Evolutionary conservation across 2,888 invertebrate species (phyloP).

Genomic region (Heliconius ismenius): DNA sequence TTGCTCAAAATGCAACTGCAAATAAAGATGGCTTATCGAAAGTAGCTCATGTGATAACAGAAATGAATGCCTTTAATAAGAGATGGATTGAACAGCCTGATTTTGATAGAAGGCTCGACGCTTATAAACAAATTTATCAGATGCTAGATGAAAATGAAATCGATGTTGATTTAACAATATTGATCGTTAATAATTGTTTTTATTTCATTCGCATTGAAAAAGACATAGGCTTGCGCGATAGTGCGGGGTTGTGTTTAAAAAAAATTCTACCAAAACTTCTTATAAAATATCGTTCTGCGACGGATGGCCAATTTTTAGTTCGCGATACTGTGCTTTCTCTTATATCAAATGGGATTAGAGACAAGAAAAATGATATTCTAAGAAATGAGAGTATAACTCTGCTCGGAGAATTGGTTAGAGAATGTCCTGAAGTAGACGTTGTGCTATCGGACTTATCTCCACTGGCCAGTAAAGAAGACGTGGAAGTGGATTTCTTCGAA

Average conservation of each 20-base stretch:
- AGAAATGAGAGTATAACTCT: constrained; percentile 90
- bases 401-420: constrained; percentile 88
- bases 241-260: constrained; percentile 88
- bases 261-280: constrained; percentile 85
- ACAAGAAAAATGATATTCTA: constrained; percentile 85
- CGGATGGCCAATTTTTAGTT: constrained; percentile 85
- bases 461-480: constrained; percentile 86
- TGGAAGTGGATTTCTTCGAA: constrained; percentile 96
- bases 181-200: constrained; percentile 91
- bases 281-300: constrained; percentile 76
- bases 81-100: constrained; percentile 97
- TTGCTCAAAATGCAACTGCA: constrained; percentile 73
- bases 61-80: constrained; percentile 93
- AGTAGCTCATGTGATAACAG: constrained; percentile 80
- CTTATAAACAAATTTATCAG: constrained; percentile 86
- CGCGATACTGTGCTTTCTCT: constrained; percentile 88
- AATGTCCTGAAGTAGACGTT: constrained; percentile 86
- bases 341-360: constrained; percentile 87
- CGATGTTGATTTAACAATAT: constrained; percentile 84
- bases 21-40: constrained; percentile 74
- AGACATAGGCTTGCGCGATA: constrained; percentile 91
- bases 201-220: constrained; percentile 89
- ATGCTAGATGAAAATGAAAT: constrained; percentile 77
- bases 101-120: constrained; percentile 89
- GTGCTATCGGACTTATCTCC: constrained; percentile 87